These are phyloP conservation scores for Aleiodes testaceus DNA, from an alignment of 2,888 invertebrate species.

Conservation along the genomic window DNA sequence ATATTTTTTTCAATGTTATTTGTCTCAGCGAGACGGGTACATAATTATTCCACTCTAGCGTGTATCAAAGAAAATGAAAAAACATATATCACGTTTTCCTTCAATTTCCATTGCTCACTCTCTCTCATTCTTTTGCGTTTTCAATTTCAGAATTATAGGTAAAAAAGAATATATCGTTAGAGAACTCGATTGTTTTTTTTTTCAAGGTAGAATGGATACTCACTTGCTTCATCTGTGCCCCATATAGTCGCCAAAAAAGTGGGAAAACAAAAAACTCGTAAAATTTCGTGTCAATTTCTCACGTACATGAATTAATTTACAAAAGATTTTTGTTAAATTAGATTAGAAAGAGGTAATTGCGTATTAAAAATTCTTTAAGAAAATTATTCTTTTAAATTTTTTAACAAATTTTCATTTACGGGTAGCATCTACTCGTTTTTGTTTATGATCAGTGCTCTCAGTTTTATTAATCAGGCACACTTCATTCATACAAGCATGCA, in stretches of 20 bases:
- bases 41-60: slow-evolving; percentile 36
- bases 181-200: slow-evolving; percentile 61
- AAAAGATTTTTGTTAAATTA: slow-evolving; percentile 54
- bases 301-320: slow-evolving; percentile 63
- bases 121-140: not conserved
- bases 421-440: slow-evolving; percentile 50
- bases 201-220: slow-evolving; percentile 68
- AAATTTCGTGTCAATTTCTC: slow-evolving; percentile 71
- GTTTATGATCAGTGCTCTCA: slow-evolving; percentile 23
- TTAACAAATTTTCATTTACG: slow-evolving; percentile 50
- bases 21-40: slow-evolving; percentile 27
- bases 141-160: slow-evolving; percentile 26
- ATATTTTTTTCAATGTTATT: slow-evolving; percentile 3
- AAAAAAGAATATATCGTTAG: slow-evolving; percentile 62
- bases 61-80: slow-evolving; percentile 19
- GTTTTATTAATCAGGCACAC: slow-evolving; percentile 25
- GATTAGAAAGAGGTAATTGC: slow-evolving; percentile 17
- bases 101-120: not conserved
- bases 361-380: slow-evolving; percentile 41
- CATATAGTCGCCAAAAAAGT: slow-evolving; percentile 73
- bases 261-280: slow-evolving; percentile 70
- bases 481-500: slow-evolving; percentile 31
- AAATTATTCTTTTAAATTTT: slow-evolving; percentile 49
- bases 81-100: slow-evolving; percentile 15
- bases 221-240: slow-evolving; percentile 71